Base-by-base conservation (phyloP, 2,113 vertebrate species). In the Rutilus rutilus region DNA sequence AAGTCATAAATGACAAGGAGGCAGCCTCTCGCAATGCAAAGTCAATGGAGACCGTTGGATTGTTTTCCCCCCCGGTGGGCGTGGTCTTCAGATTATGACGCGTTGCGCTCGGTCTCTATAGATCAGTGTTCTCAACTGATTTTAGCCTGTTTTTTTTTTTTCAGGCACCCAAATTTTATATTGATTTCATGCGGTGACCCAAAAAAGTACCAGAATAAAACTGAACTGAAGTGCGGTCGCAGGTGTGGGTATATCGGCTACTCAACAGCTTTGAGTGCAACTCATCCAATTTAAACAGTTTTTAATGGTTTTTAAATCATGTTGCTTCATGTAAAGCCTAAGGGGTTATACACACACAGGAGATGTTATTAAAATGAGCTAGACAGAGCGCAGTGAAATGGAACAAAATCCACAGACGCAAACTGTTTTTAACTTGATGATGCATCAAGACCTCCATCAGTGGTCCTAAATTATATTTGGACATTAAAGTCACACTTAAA, bases 271-370 rank as follows among this genome's bases (percentile, higher is more conserved):
- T 21, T 3, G 7, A 23, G 19, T 21, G 36, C 11, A 36, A 11
- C 67, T 42, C 33, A 71, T 39, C 9, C 36, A 71, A 42, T 42
- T 36, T 71, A 36, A 71, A 23, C 36, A 12, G 19, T 42, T 71
- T 71, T 42, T 71, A 71, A 71, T 42, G 67, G 36, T 5, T 71
- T 71, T 39, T 42, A 71, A 71, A 71, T 39, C 67, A 71, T 39
- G 67, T 71, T 39, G 67, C 67, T 17, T 71, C 33, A 71, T 71
- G 67, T 71, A 71, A 39, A 39, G 67, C 57, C 62, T 47, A 81
- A 36, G 45, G 62, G 39, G 17, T 3, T 15, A 8, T 14, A 1
- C 12, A 15, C 25, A 83, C 17, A 83, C 17, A 52, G 15, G 54
- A 47, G 36, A 10, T 25, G 47, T 47, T 52, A 60, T 59, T 67